A percentile compares a stretch with the other conserved stretches of the same genome.
Conservation (phyloP, 2,797 vertebrate species). For the Danio jaintianensis region DNA sequence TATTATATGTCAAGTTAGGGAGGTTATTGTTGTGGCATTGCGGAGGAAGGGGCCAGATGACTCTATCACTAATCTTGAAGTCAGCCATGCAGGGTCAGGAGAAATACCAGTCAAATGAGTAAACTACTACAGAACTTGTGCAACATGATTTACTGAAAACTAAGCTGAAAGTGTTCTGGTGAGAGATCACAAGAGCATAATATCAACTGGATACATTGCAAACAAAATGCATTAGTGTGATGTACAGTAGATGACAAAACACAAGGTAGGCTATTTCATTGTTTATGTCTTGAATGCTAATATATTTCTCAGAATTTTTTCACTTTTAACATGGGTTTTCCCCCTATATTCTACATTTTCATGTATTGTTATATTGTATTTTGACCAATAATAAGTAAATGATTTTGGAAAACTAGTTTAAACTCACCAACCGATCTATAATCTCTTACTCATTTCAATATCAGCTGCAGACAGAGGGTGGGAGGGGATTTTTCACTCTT, state of each 20-base stretch:
- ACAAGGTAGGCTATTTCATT: not conserved
- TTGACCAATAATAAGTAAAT: not conserved
- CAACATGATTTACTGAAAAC: constrained; percentile 28
- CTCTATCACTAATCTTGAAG: constrained; percentile 32
- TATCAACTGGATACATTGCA: not conserved
- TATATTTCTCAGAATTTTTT: not conserved
- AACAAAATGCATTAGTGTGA: not conserved
- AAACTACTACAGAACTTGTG: constrained; percentile 10
- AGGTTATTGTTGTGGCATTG: not conserved
- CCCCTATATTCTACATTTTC: not conserved
- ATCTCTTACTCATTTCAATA: not conserved
- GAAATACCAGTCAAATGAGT: constrained; percentile 20
- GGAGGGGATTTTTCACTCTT: not conserved
- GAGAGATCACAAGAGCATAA: not conserved
- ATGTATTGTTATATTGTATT: not conserved
- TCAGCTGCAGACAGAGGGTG: not conserved
- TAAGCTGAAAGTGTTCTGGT: not conserved
- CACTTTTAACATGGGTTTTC: not conserved
- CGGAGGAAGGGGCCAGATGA: not conserved
- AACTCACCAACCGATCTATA: not conserved
- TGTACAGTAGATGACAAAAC: not conserved
- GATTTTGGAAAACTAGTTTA: not conserved
- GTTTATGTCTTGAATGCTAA: not conserved
- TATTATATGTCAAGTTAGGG: not conserved
- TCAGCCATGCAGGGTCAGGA: constrained; percentile 26